A percentile compares a stretch with the other conserved stretches of the same genome.
Evolutionary conservation across 2,888 invertebrate genomes (phyloP).

Genomic region (Strigamia maritima): DNA sequence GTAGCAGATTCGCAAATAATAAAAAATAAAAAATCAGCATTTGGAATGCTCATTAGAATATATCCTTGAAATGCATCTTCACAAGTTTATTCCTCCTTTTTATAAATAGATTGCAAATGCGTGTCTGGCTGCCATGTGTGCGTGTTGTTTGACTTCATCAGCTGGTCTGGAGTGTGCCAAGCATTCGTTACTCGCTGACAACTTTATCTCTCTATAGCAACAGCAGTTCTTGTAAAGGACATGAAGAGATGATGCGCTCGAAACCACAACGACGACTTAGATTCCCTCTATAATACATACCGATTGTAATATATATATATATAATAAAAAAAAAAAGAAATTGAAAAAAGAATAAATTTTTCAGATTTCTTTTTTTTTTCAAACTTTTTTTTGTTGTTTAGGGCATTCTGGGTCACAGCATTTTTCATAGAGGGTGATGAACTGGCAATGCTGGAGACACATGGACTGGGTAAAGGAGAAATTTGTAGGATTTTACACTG

Average conservation of each 20-base stretch:
- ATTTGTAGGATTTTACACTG: background rate
- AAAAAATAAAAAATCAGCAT: background rate
- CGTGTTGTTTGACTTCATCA: constrained; percentile 23
- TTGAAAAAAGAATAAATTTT: too few species aligned
- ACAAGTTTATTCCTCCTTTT: constrained; percentile 12
- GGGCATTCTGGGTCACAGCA: background rate
- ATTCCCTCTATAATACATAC: background rate
- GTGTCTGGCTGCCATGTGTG: constrained; percentile 19
- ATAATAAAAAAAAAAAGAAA: too few species aligned
- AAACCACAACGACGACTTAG: background rate
- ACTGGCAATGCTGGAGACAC: background rate
- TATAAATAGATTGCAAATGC: constrained; percentile 23
- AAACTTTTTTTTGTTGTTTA: background rate
- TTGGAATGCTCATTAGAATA: constrained; percentile 17
- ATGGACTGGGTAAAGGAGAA: background rate
- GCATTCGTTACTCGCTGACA: constrained; percentile 35
- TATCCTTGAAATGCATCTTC: constrained; percentile 13
- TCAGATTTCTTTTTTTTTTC: background rate
- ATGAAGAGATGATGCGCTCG: background rate
- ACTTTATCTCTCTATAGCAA: constrained; percentile 33
- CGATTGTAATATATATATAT: too few species aligned
- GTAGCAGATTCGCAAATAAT: background rate
- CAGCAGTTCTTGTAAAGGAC: constrained; percentile 20
- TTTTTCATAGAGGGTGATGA: background rate
- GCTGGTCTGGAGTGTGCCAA: constrained; percentile 29